Evolutionary conservation across 2,797 vertebrate genomes (phyloP), one percentile per base, ranked within the genome.

Genomic region (Scarus forsteni): DNA sequence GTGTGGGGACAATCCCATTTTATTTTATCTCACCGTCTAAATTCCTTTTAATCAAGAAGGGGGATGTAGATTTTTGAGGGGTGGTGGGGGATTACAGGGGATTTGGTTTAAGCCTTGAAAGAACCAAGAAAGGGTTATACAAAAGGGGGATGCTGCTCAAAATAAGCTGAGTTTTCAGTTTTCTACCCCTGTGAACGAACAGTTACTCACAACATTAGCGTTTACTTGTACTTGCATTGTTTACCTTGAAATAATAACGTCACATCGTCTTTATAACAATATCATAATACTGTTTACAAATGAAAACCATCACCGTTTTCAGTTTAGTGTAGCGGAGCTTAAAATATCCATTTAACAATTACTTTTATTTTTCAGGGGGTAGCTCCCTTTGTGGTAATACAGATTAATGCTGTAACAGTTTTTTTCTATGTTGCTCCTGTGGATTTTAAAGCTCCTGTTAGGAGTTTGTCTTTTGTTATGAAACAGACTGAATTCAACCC

Each of bases 81-180:
- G 16, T n/a, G 27, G 50, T 62, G 60, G 75, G 14, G 61, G 83
- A 83, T 87, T 88, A 79, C 19, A 73, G 70, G 64, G 62, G 76
- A 84, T 86, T 86, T 86, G 75, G 53, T 88, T 75, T 72, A 81
- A 90, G 75, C 70, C 73, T 73, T 74, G 40, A 79, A 78, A 85
- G 69, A 75, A 61, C 10, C 8, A 6, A 75, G 62, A 74, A 82
- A 77, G 56, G 27, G 59, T 73, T 66, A 62, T 60, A 68, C 49
- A 70, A 79, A 83, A 70, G 34, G 59, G 48, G 54, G 19, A 76
- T 36, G 58, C 34, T 60, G 81, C 66, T 84, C 38, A 65, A 67
- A 70, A 75, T 66, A 78, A 65, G 52, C 46, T 52, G 52, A 45
- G 34, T 78, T 60, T 70, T 73, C 40, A 46, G 18, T 70, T 73